A percentile compares a stretch with the other conserved stretches of the same genome.
These are phyloP conservation scores for Drosophila mayri DNA, from an alignment of 1,140 invertebrate species.

Conservation along the genomic window DNA sequence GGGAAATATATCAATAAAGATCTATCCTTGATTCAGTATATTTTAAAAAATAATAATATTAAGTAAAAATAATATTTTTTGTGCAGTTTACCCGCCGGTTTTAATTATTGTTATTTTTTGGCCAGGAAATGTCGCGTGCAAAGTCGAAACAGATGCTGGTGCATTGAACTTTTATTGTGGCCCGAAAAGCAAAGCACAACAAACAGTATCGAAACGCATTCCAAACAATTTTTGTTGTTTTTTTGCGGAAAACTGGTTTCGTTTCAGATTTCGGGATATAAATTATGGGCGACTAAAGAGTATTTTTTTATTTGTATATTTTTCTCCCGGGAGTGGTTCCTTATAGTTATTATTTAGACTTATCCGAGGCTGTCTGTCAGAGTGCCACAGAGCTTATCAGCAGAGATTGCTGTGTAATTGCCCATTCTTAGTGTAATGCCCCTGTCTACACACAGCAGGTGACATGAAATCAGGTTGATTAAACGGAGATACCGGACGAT, in stretches of 20 bases:
- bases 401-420: conserved; percentile 33
- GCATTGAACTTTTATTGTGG: conserved; percentile 54
- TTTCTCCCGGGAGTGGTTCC: conserved; percentile 11
- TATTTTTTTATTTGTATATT: conserved; percentile 30
- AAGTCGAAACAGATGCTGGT: conserved; percentile 33
- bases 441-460: conserved; percentile 22
- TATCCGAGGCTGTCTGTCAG: not conserved
- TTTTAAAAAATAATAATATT: no score
- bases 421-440: conserved; percentile 14
- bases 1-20: no score
- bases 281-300: conserved; percentile 11
- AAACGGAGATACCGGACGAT: conserved; percentile 21
- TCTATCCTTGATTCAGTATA: not conserved
- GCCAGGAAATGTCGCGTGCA: conserved; percentile 55
- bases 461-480: conserved; percentile 43
- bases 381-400: conserved; percentile 18
- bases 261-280: conserved; percentile 16
- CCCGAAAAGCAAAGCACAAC: conserved; percentile 26
- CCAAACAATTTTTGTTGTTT: conserved; percentile 32
- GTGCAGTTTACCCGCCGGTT: not conserved
- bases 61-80: conserved; percentile 6
- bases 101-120: conserved; percentile 29
- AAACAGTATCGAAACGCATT: conserved; percentile 43
- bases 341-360: conserved; percentile 10
- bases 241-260: conserved; percentile 56